Conservation (phyloP, 2,113 vertebrate species). For the Gila orcuttii region DNA sequence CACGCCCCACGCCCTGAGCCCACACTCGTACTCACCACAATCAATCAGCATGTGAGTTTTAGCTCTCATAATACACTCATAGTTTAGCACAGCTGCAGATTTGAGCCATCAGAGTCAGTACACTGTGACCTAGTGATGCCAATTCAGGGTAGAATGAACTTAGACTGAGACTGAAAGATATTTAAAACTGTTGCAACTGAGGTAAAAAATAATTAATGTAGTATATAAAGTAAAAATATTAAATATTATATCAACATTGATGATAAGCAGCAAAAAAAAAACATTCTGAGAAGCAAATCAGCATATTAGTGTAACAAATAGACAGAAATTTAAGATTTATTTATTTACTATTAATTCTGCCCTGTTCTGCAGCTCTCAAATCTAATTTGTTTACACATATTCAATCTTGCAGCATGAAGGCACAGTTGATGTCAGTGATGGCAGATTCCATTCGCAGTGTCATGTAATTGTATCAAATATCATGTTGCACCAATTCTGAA, state of each 20-base stretch:
- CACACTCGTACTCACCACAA: background rate
- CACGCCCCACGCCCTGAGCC: slow-evolving; percentile 11
- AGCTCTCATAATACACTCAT: background rate
- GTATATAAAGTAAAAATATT: too few relatives aligned
- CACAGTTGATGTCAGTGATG: background rate
- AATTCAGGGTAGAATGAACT: background rate
- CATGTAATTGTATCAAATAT: background rate
- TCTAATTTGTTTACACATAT: too few relatives aligned
- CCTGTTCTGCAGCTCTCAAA: too few relatives aligned
- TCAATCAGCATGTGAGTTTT: background rate
- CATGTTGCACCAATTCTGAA: background rate
- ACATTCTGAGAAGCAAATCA: too few relatives aligned
- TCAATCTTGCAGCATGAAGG: background rate
- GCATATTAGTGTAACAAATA: too few relatives aligned
- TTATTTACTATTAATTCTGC: too few relatives aligned
- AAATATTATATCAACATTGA: too few relatives aligned
- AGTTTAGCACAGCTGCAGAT: slow-evolving; percentile 7
- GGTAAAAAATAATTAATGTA: background rate
- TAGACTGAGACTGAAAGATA: background rate
- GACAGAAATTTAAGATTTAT: too few relatives aligned
- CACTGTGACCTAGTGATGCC: background rate
- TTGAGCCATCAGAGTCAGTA: background rate
- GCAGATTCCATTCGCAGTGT: background rate
- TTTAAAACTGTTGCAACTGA: background rate
- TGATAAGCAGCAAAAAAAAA: too few relatives aligned